Evolutionary conservation across 2,113 vertebrate genomes (phyloP).

Genomic region (Halcyon senegalensis): DNA sequence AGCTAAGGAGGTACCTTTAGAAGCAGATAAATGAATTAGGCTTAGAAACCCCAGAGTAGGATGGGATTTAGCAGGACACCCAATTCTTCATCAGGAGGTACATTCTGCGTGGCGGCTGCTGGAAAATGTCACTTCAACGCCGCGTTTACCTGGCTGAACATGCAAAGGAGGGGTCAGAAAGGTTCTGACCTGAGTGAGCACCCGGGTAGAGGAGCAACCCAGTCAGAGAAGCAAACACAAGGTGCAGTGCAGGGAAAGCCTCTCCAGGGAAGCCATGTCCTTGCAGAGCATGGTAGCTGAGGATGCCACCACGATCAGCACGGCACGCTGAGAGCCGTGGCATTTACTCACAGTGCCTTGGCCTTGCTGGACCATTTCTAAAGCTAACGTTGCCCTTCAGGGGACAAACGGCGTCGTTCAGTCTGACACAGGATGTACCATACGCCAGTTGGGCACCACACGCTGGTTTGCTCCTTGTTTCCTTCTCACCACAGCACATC

Average conservation of each 20-base stretch:
- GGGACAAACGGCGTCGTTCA: background rate
- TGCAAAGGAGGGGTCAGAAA: background rate
- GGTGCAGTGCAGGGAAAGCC: background rate
- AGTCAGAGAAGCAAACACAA: background rate
- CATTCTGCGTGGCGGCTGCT: background rate
- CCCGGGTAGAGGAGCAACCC: fast-evolving
- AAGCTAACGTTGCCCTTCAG: background rate
- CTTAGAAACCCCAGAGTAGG: background rate
- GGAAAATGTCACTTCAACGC: background rate
- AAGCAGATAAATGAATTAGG: background rate
- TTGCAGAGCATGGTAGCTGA: background rate
- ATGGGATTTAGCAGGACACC: background rate
- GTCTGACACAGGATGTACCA: fast-evolving
- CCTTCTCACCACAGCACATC: background rate
- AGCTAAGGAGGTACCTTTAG: background rate
- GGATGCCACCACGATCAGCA: no score
- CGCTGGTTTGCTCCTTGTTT: background rate
- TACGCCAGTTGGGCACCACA: background rate
- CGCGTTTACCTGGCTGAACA: background rate
- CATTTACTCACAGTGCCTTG: background rate
- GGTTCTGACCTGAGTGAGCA: background rate
- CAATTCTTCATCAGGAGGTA: background rate
- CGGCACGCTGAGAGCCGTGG: no score
- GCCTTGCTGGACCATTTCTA: background rate
- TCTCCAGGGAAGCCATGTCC: background rate